Base-by-base conservation (phyloP, 2,797 vertebrate species). In the Poliocrania exsul region DNA sequence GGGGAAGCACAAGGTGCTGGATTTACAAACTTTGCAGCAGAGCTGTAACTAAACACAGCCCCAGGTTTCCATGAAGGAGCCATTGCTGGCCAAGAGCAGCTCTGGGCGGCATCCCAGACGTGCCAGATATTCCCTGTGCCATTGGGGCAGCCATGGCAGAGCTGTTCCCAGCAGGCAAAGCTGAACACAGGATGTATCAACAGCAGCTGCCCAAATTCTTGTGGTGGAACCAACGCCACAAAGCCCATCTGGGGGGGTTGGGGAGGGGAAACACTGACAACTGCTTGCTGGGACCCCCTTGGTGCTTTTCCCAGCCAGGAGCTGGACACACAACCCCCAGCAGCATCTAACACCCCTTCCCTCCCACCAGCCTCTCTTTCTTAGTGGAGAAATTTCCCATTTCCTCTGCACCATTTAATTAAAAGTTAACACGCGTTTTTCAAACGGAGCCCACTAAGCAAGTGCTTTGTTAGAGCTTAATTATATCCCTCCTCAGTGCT, bases 381-480 rank as follows among this genome's bases (percentile, higher is more conserved):
- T 65, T 18, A 51, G 33, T 2, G 16, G 86, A 85, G 47, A 58
- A 25, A 92, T 94, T 90, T 93, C 92, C 84, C 11, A 0, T 61
- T 79, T 95, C 65, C 85, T 91, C 92, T 37, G 65, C 15, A 88
- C 16, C 80, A 69, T 81, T 94, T 94, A 91, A 93, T 94, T 93
- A 92, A 88, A 93, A 94, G 90, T 90, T 93, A 88, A 83, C 88
- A 74, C 0, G n/a, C 0, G 16, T 38, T 93, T 93, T 94, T 92
- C 66, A 93, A 87, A 90, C 58, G 2, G 28, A 91, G 82, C 88
- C 60, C 9, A 14, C 90, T 92, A 92, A 70, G 90, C 64, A 35
- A 90, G 80, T 8, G 79, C 75, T 96, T 95, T 95, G 96, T 92
- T 88, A 95, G 97, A 97, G 97, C 98, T 97, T 96, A 96, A 95